Evolutionary conservation across 2,888 invertebrate genomes (phyloP), one percentile per base, ranked within the genome.

Genomic region (Anagyrus pseudococci): DNA sequence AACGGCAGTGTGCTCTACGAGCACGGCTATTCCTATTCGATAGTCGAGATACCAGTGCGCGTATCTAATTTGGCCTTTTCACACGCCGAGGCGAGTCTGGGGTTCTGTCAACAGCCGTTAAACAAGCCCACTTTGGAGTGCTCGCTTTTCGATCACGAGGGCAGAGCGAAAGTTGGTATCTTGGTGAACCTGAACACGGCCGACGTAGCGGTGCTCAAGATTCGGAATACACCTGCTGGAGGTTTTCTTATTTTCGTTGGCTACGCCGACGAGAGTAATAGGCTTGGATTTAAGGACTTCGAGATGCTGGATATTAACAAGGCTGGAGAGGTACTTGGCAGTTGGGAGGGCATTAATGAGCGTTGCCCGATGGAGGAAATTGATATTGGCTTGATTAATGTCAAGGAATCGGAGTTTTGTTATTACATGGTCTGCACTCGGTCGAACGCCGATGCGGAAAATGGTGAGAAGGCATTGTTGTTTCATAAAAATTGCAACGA

Each of bases 371-470:
- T n/a, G n/a, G n/a, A n/a, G n/a, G n/a, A n/a, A n/a, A n/a, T n/a
- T n/a, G n/a, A n/a, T n/a, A n/a, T n/a, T n/a, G n/a, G n/a, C n/a
- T n/a, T n/a, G n/a, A n/a, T n/a, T n/a, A n/a, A n/a, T n/a, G n/a
- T n/a, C n/a, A n/a, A n/a, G n/a, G n/a, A n/a, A n/a, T n/a, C 23
- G 2, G 20, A 22, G n/a, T 29, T 44, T 17, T 58, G 58, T 10
- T 58, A 50, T 15, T 58, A 58, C 20, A 17, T 43, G 1, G 43
- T 33, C 4, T 58, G 58, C 13, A 17, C 41, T n/a, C 22, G 50
- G 26, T 29, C 47, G 23, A 41, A 4, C 19, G 17, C 49, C 0
- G 15, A 20, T 1, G 17, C 7, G 4, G 17, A 23, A 1, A 46
- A 46, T 10, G 41, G 43, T 7, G 26, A 41, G 4, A 25, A 43